Evolutionary conservation across 2,113 vertebrate genomes (phyloP).

Genomic region (Apistogramma diplotaenia): DNA sequence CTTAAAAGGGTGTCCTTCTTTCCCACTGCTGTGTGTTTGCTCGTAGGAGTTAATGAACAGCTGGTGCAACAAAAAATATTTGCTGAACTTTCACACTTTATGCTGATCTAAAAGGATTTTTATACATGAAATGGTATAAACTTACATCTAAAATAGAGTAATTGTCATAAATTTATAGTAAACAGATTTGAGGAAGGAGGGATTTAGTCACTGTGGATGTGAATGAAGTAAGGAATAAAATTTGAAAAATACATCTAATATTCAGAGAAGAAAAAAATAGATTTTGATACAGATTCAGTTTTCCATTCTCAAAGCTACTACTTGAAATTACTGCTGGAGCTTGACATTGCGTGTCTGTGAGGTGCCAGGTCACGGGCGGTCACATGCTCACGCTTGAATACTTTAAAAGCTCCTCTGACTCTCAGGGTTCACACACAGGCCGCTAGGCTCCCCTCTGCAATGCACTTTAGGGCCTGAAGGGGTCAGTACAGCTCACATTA

Average conservation of each 20-base stretch:
- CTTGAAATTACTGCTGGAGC: background rate
- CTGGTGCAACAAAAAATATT: conserved; percentile 3
- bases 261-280: background rate
- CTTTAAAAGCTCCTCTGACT: conserved; percentile 21
- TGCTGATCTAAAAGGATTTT: conserved; percentile 1
- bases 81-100: background rate
- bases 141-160: background rate
- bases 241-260: too few species aligned
- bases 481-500: conserved; percentile 52
- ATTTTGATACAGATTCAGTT: background rate
- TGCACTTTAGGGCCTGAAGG: conserved; percentile 43
- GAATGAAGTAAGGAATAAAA: too few species aligned
- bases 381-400: background rate
- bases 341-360: background rate
- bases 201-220: background rate
- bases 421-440: conserved; percentile 41
- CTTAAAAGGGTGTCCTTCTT: too few species aligned
- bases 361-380: conserved; percentile 3
- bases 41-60: background rate
- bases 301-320: background rate
- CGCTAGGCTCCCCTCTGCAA: background rate
- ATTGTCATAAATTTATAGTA: background rate
- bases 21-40: background rate
- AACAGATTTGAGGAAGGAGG: background rate
- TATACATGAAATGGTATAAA: background rate